These are phyloP conservation scores for Auanema freiburgensis DNA, from an alignment of 2,888 invertebrate genomes.

Conservation along the genomic window DNA sequence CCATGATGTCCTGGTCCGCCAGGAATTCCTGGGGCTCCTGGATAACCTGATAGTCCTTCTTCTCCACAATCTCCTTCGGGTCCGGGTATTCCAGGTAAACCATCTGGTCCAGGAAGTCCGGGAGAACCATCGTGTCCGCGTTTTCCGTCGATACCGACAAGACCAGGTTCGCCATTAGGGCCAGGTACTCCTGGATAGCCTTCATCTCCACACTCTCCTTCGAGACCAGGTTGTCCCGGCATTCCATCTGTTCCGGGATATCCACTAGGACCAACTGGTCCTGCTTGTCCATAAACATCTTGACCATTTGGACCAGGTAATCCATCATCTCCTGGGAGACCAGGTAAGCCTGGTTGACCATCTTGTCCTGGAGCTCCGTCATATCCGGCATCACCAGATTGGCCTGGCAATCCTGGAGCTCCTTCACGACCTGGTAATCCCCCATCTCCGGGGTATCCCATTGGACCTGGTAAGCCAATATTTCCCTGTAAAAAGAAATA, in stretches of 20 bases:
- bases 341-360: slow-evolving; percentile 59
- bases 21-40: slow-evolving; percentile 40
- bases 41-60: slow-evolving; percentile 68
- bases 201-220: slow-evolving; percentile 40
- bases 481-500: slow-evolving; percentile 23
- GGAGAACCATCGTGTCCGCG: slow-evolving; percentile 63
- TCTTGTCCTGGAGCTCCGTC: slow-evolving; percentile 48
- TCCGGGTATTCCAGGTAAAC: slow-evolving; percentile 12
- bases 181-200: slow-evolving; percentile 60
- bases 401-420: slow-evolving; percentile 51
- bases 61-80: slow-evolving; percentile 54
- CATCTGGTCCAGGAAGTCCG: slow-evolving; percentile 40
- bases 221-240: slow-evolving; percentile 57
- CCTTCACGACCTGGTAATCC: slow-evolving; percentile 59
- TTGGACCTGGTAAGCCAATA: slow-evolving; percentile 38
- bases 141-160: slow-evolving; percentile 52
- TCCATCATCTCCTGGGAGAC: slow-evolving; percentile 59
- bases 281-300: slow-evolving; percentile 46
- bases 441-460: slow-evolving; percentile 49
- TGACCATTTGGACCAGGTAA: slow-evolving; percentile 62
- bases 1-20: slow-evolving; percentile 46
- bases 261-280: slow-evolving; percentile 47
- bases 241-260: slow-evolving; percentile 49
- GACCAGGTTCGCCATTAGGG: slow-evolving; percentile 51
- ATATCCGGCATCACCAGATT: slow-evolving; percentile 49